Evolutionary conservation across 2,888 invertebrate species (phyloP).

Genomic region (Eristalinus aeneus): DNA sequence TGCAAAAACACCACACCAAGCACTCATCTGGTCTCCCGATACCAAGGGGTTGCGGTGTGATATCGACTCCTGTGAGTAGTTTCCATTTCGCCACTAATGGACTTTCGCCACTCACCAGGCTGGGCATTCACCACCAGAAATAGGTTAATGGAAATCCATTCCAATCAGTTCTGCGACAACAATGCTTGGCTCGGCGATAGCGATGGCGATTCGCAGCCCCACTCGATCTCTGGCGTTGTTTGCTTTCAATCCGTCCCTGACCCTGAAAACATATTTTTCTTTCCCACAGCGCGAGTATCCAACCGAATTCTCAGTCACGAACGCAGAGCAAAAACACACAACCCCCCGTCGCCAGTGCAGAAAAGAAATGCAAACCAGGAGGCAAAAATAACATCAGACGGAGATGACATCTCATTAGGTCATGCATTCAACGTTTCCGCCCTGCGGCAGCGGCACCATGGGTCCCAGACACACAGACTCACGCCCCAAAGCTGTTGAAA

Average conservation of each 20-base stretch:
- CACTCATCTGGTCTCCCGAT: background rate
- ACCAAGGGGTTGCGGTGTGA: background rate
- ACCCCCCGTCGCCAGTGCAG: background rate
- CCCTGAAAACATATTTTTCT: background rate
- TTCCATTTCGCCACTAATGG: background rate
- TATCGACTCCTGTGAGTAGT: background rate
- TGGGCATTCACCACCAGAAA: background rate
- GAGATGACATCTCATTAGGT: constrained; percentile 66
- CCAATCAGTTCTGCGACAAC: background rate
- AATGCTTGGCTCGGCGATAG: background rate
- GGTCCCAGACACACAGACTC: constrained; percentile 56
- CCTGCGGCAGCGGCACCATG: constrained; percentile 36
- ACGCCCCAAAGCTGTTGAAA: constrained; percentile 61
- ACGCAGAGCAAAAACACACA: background rate
- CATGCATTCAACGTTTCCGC: constrained; percentile 61
- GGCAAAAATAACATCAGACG: background rate
- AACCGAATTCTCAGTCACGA: background rate
- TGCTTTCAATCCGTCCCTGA: background rate
- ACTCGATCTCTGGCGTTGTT: background rate
- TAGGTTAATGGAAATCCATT: background rate
- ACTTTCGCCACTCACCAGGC: background rate
- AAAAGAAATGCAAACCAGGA: constrained; percentile 4
- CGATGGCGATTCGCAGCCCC: background rate
- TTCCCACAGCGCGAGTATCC: background rate
- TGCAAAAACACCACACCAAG: background rate